Conservation (phyloP, 2,888 invertebrate genomes). For the Meteorus cinctellus region DNA sequence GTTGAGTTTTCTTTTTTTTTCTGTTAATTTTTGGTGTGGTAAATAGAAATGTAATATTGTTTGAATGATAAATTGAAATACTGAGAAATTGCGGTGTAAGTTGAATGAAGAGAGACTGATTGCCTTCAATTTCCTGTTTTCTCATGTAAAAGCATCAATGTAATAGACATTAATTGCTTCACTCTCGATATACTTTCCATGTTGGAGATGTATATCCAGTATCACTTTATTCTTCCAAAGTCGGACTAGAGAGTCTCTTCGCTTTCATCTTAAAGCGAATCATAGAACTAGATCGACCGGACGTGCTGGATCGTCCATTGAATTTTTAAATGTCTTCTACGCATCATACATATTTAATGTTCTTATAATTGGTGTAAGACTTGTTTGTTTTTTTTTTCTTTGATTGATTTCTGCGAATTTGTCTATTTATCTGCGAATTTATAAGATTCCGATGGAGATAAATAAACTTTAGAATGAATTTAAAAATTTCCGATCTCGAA, state of each 20-base stretch:
- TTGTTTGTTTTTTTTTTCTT: neutral
- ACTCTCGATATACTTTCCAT: conserved; percentile 72
- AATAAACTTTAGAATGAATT: too few species aligned
- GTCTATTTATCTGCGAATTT: too few species aligned
- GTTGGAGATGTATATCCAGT: conserved; percentile 61
- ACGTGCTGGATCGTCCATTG: conserved; percentile 40
- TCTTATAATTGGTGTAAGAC: neutral
- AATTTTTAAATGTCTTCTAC: conserved; percentile 19
- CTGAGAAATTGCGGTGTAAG: neutral
- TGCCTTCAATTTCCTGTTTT: conserved; percentile 35
- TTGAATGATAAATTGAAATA: neutral
- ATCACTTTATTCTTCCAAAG: conserved; percentile 58
- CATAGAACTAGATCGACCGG: conserved; percentile 66
- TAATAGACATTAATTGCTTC: conserved; percentile 61
- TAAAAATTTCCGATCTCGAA: too few species aligned
- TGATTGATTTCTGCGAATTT: too few species aligned
- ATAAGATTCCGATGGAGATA: too few species aligned
- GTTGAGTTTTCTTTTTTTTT: neutral
- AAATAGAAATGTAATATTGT: neutral
- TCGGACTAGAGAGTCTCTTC: conserved; percentile 68
- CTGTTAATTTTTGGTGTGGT: neutral
- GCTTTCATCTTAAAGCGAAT: conserved; percentile 65
- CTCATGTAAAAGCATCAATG: conserved; percentile 39
- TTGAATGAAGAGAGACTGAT: conserved; percentile 17
- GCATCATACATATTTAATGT: neutral